Evolutionary conservation across 2,113 vertebrate species (phyloP), one percentile per base, ranked within the genome.

Genomic region (Corvus cornix): DNA sequence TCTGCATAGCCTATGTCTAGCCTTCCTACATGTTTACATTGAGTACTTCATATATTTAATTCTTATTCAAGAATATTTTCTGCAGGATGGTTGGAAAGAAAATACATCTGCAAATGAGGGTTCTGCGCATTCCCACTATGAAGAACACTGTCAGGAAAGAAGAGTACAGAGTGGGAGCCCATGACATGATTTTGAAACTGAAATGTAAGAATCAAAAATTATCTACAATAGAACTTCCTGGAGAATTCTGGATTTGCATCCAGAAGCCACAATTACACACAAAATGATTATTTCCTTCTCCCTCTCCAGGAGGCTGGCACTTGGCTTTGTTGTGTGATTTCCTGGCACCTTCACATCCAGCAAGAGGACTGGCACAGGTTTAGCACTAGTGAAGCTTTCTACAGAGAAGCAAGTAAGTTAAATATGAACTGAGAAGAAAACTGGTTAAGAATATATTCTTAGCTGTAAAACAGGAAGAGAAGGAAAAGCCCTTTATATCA

Each of bases 81-180:
- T 89, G 24, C 33, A 62, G n/a, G 3, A 13, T 19, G 14, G 3
- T 28, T 75, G 37, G 43, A 63, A 55, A 46, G 33, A 24, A 66
- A 28, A 66, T 49, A 30, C 24, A 56, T 28, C 52, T 76, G 48
- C 33, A 66, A 37, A 62, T 41, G 37, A 87, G 13, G 19, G 12
- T 33, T 82, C 74, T 82, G 53, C 7, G 18, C 18, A 17, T 68
- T 73, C 23, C 22, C 0, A 0, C 18, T 58, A 2, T 19, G 27
- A 35, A 26, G n/a, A 69, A 10, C 17, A 17, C 2, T 30, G 4
- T 11, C 1, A 4, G 31, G 17, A 41, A 87, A 58, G 31, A 6
- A 41, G 3, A 44, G 3, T 33, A 64, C 13, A 35, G 46, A 73
- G 16, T 11, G 37, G 13, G 24, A 75, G 6, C 10, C 35, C 5